These are phyloP conservation scores for Chionodraco myersi DNA, from an alignment of 2,113 vertebrate genomes.

Conservation along the genomic window DNA sequence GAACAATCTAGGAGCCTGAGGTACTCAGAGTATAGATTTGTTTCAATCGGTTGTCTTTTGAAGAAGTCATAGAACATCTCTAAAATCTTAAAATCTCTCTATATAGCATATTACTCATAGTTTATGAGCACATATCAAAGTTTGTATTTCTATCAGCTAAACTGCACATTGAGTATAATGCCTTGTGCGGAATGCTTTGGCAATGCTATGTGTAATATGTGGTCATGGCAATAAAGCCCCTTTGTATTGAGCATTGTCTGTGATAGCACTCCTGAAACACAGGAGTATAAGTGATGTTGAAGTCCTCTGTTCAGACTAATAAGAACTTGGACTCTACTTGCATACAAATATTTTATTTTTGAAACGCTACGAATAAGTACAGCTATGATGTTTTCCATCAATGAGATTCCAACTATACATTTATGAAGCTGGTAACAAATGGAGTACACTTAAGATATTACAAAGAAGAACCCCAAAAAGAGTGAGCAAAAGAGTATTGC, in stretches of 20 bases:
- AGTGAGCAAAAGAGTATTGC: no score
- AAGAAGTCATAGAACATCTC: no score
- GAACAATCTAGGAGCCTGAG: neutral
- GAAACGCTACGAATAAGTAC: neutral
- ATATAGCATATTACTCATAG: neutral
- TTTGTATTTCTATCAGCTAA: neutral
- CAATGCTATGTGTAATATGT: no score
- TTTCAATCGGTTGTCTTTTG: neutral
- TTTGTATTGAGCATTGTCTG: neutral
- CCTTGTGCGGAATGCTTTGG: no score
- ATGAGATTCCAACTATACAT: neutral
- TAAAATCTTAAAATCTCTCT: neutral
- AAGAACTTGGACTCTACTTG: neutral
- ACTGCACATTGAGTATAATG: no score
- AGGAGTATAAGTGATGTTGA: neutral
- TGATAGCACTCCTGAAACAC: slow-evolving; percentile 5
- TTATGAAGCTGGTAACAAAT: neutral
- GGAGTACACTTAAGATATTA: neutral
- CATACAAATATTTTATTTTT: neutral
- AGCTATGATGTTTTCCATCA: slow-evolving; percentile 11
- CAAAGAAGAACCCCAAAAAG: neutral
- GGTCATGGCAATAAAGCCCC: no score
- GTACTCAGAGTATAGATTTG: neutral
- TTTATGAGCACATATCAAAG: neutral
- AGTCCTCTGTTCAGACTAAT: neutral